phyloP scores from a whole-genome alignment of 2,888 invertebrate genomes.

The Electrophaes corylata region DNA sequence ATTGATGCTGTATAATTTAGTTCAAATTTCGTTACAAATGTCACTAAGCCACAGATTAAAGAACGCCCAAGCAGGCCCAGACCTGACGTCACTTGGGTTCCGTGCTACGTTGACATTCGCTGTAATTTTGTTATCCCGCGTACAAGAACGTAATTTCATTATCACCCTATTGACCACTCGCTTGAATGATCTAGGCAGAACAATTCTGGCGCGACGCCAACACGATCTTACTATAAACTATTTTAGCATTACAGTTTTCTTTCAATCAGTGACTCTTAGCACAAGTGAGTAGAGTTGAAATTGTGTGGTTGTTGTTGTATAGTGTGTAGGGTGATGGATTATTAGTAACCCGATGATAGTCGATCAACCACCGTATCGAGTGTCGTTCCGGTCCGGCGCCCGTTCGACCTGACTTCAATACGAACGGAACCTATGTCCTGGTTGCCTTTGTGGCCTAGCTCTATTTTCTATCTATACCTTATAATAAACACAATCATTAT shows the following conservation, averaged over 20 bases:
- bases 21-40: no score
- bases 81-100: not conserved
- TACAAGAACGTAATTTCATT: slow-evolving; percentile 39
- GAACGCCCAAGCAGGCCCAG: no score
- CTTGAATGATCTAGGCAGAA: slow-evolving; percentile 57
- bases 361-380: slow-evolving; percentile 67
- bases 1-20: no score
- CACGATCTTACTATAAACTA: slow-evolving; percentile 42
- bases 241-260: slow-evolving; percentile 20
- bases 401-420: slow-evolving; percentile 52
- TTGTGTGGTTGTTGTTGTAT: slow-evolving; percentile 27
- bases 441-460: slow-evolving; percentile 32
- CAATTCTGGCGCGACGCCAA: slow-evolving; percentile 57
- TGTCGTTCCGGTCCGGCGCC: slow-evolving; percentile 68
- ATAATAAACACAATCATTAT: no score
- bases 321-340: slow-evolving; percentile 37
- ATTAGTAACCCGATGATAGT: slow-evolving; percentile 63
- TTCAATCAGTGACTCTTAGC: slow-evolving; percentile 27
- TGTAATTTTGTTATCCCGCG: not conserved
- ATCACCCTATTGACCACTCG: slow-evolving; percentile 50
- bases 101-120: not conserved
- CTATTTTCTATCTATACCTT: not conserved
- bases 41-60: no score
- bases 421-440: slow-evolving; percentile 65
- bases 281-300: slow-evolving; percentile 30